Conservation (phyloP, 2,888 invertebrate genomes). For the Erebia epiphron region DNA sequence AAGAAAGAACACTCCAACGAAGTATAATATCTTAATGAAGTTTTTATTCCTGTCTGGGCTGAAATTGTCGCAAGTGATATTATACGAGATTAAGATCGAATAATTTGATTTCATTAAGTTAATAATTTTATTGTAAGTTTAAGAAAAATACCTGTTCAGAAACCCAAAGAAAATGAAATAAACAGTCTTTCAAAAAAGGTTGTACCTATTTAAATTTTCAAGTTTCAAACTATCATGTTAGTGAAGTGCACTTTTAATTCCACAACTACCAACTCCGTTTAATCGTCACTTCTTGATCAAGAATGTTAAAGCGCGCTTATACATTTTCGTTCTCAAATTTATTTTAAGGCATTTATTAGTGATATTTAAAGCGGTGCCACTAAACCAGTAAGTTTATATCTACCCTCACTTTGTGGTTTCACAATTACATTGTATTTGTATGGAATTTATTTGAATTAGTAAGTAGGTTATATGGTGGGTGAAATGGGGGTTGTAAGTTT, state of each 20-base stretch:
- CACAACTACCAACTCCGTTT: constrained; percentile 13
- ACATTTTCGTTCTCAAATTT: constrained; percentile 32
- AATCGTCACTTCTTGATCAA: constrained; percentile 30
- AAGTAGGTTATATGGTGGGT: too few relatives aligned
- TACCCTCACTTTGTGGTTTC: constrained; percentile 18
- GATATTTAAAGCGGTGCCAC: constrained; percentile 36
- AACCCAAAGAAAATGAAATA: too few relatives aligned
- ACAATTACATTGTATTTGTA: neutral
- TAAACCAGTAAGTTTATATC: constrained; percentile 39
- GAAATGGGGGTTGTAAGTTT: too few relatives aligned
- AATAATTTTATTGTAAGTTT: too few relatives aligned
- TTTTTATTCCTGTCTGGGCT: too few relatives aligned
- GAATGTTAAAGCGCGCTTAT: constrained; percentile 25
- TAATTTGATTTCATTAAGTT: too few relatives aligned
- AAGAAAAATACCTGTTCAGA: too few relatives aligned
- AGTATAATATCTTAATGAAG: too few relatives aligned
- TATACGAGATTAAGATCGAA: too few relatives aligned
- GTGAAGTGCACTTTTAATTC: constrained; percentile 18
- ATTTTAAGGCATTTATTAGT: constrained; percentile 42
- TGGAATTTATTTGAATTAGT: neutral
- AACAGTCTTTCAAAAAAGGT: neutral
- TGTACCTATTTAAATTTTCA: too few relatives aligned
- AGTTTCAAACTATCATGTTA: constrained; percentile 1
- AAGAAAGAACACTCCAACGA: too few relatives aligned
- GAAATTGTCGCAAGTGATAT: too few relatives aligned